These are phyloP conservation scores for Eremobia ochroleuca DNA, from an alignment of 2,888 invertebrate species.

Conservation along the genomic window DNA sequence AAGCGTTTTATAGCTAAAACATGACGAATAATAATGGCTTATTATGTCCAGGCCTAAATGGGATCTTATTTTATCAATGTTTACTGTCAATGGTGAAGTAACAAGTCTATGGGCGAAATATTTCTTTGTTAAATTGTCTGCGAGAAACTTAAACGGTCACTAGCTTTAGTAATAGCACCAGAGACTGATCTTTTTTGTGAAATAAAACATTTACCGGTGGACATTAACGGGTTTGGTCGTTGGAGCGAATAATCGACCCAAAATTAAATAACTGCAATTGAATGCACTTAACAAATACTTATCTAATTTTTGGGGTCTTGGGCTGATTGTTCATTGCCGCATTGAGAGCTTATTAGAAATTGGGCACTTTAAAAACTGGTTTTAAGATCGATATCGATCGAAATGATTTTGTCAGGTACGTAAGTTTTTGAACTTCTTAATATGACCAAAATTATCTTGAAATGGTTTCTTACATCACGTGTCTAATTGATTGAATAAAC, in stretches of 20 bases:
- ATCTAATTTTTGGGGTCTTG: slow-evolving; percentile 35
- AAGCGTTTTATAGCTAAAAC: slow-evolving; percentile 63
- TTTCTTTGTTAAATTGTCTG: slow-evolving; percentile 52
- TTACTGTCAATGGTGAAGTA: slow-evolving; percentile 50
- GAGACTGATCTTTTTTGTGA: slow-evolving; percentile 59
- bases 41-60: slow-evolving; percentile 57
- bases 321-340: slow-evolving; percentile 47
- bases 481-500: background rate
- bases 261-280: slow-evolving; percentile 78
- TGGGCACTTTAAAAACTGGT: slow-evolving; percentile 12
- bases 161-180: slow-evolving; percentile 65
- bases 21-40: slow-evolving; percentile 58
- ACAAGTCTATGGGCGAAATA: slow-evolving; percentile 43
- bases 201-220: slow-evolving; percentile 73
- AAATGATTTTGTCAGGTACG: slow-evolving; percentile 21
- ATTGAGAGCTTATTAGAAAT: slow-evolving; percentile 31
- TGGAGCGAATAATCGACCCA: slow-evolving; percentile 82
- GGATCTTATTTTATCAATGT: slow-evolving; percentile 57
- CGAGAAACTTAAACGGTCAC: slow-evolving; percentile 46
- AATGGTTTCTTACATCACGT: slow-evolving; percentile 10
- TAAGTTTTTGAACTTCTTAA: slow-evolving; percentile 2
- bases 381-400: slow-evolving; percentile 15
- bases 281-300: slow-evolving; percentile 70
- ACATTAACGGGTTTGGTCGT: slow-evolving; percentile 70
- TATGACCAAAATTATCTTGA: background rate